phyloP scores from a whole-genome alignment of 2,888 invertebrate species.

The Patella pellucida region DNA sequence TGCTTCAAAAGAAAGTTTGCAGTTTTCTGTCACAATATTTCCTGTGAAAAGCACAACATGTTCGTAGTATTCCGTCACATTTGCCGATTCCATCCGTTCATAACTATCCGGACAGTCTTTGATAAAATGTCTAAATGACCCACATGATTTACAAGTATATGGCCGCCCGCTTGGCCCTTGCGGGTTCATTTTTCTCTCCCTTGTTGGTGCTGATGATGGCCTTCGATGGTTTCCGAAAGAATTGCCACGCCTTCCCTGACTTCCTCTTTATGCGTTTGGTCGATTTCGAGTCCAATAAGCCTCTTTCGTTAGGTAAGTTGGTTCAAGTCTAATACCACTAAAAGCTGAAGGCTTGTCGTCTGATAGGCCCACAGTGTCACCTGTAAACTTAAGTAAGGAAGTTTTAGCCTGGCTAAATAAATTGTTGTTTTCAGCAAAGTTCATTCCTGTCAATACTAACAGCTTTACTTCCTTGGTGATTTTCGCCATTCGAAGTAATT shows the following conservation, averaged over 20 bases:
- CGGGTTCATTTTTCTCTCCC: constrained; percentile 9
- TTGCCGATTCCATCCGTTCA: constrained; percentile 15
- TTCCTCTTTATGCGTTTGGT: neutral
- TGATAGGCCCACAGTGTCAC: constrained; percentile 6
- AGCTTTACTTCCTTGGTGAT: constrained; percentile 12
- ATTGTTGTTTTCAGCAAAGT: constrained; percentile 1
- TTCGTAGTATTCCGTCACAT: neutral
- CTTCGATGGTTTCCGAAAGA: neutral
- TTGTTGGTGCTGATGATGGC: neutral
- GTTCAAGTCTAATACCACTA: constrained; percentile 16
- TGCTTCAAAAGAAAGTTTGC: constrained; percentile 4
- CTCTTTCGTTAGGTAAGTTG: constrained; percentile 13
- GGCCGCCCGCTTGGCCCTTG: constrained; percentile 8
- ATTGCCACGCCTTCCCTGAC: constrained; percentile 1
- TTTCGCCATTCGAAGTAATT: neutral
- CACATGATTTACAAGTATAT: constrained; percentile 17
- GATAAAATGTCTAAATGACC: constrained; percentile 13
- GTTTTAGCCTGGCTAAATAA: constrained; percentile 8
- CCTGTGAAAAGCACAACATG: constrained; percentile 19
- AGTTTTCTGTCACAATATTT: neutral
- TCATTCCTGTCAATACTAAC: constrained; percentile 14
- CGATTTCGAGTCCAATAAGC: neutral
- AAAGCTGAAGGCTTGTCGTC: neutral
- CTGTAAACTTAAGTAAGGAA: constrained; percentile 12
- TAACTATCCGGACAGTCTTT: constrained; percentile 17